phyloP scores from a whole-genome alignment of 2,888 invertebrate genomes.

The Nomada ferruginata region DNA sequence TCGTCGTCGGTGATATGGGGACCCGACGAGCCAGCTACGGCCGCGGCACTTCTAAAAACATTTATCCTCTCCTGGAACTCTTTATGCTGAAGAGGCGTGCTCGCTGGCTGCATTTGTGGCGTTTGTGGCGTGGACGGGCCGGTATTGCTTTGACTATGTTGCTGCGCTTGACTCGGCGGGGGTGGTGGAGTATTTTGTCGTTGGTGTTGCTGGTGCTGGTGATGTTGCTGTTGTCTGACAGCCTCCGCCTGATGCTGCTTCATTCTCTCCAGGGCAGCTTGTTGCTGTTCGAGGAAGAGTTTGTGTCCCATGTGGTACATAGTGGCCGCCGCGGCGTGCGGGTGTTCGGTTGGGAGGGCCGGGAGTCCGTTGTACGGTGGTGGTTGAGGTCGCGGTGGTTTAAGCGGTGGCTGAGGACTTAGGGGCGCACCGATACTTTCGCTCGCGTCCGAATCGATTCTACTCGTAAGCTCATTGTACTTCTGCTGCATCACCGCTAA shows the following conservation, averaged over 20 bases:
- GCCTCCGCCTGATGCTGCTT: conserved; percentile 85
- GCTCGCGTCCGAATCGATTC: conserved; percentile 89
- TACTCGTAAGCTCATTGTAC: conserved; percentile 93
- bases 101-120: conserved; percentile 83
- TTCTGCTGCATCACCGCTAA: conserved; percentile 96
- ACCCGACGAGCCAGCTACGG: conserved; percentile 86
- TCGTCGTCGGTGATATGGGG: conserved; percentile 90
- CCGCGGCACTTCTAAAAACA: conserved; percentile 89
- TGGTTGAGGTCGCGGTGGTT: conserved; percentile 84
- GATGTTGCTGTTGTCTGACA: conserved; percentile 85
- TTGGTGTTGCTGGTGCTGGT: conserved; percentile 83
- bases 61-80: conserved; percentile 92
- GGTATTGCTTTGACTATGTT: conserved; percentile 79
- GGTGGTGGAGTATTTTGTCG: conserved; percentile 83
- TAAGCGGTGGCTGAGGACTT: conserved; percentile 85
- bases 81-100: conserved; percentile 85
- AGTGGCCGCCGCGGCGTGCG: conserved; percentile 84
- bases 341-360: conserved; percentile 87
- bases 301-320: conserved; percentile 84
- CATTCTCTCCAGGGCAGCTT: conserved; percentile 84
- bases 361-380: conserved; percentile 84
- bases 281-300: conserved; percentile 87
- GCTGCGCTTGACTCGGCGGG: conserved; percentile 80
- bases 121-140: conserved; percentile 81
- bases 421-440: conserved; percentile 85